Evolutionary conservation across 1,140 invertebrate species (phyloP).

Genomic region (Dreissena rostriformis): DNA sequence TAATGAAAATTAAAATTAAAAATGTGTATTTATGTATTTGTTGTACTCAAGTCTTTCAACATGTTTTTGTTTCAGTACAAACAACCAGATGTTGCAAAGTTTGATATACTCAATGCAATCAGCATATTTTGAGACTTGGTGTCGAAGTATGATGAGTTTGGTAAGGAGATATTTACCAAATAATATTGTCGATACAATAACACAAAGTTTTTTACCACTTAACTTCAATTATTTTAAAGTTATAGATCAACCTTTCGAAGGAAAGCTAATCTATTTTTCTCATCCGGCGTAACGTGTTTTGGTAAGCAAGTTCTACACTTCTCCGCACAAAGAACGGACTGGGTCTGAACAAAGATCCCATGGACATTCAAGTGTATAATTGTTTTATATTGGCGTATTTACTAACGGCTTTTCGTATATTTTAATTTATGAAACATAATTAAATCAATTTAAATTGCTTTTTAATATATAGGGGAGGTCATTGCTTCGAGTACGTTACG

Average conservation of each 20-base stretch:
- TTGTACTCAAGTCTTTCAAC: no score
- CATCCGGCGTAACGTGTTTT: background rate
- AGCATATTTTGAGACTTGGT: constrained; percentile 88
- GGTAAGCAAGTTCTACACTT: background rate
- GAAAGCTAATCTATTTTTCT: background rate
- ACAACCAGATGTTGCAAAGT: constrained; percentile 88
- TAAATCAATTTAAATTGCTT: no score
- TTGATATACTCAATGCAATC: constrained; percentile 88
- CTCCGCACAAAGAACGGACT: background rate
- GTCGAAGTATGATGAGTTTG: constrained; percentile 86
- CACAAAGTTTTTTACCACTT: background rate
- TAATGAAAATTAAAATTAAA: no score
- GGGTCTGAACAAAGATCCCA: no score
- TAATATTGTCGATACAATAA: constrained; percentile 1
- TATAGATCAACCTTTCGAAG: background rate
- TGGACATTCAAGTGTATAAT: no score
- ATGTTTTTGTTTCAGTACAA: constrained; percentile 84
- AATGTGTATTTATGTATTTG: no score
- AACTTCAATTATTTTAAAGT: background rate
- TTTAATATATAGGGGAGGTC: no score
- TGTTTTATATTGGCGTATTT: no score
- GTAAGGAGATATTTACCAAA: constrained; percentile 82
- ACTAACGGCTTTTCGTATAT: no score
- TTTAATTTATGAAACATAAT: no score
- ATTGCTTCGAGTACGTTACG: no score